Evolutionary conservation across 2,113 vertebrate genomes (phyloP).

Genomic region (Diadophis punctatus): DNA sequence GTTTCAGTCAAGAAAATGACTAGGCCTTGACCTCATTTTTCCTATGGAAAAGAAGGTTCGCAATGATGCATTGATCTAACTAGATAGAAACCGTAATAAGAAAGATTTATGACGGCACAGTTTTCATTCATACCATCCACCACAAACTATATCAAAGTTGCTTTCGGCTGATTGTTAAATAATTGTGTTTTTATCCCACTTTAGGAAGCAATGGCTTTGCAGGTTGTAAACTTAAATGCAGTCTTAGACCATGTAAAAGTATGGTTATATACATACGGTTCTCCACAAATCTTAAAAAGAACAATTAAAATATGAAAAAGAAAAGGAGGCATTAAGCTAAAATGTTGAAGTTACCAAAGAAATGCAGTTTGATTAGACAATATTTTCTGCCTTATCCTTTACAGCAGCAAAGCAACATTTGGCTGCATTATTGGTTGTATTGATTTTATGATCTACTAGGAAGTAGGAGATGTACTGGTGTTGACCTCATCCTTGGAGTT

Average conservation of each 20-base stretch:
- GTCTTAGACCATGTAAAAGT: neutral
- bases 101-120: conserved; percentile 28
- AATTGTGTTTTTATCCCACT: conserved; percentile 1
- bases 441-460: neutral
- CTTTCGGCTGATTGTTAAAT: conserved; percentile 4
- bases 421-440: neutral
- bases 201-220: neutral
- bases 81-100: conserved; percentile 19
- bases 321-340: neutral
- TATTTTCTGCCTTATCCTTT: neutral
- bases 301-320: neutral
- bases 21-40: conserved; percentile 19
- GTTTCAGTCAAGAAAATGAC: conserved; percentile 48
- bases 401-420: neutral
- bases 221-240: neutral
- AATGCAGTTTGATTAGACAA: neutral
- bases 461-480: neutral
- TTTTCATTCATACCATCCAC: conserved; percentile 21
- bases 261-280: neutral
- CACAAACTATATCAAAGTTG: conserved; percentile 10
- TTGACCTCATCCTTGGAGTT: neutral
- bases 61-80: conserved; percentile 28
- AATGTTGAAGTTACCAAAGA: neutral
- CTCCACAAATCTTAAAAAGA: neutral
- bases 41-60: conserved; percentile 10